These are phyloP conservation scores for Oreotrochilus melanogaster DNA, from an alignment of 2,113 vertebrate genomes.

Conservation along the genomic window DNA sequence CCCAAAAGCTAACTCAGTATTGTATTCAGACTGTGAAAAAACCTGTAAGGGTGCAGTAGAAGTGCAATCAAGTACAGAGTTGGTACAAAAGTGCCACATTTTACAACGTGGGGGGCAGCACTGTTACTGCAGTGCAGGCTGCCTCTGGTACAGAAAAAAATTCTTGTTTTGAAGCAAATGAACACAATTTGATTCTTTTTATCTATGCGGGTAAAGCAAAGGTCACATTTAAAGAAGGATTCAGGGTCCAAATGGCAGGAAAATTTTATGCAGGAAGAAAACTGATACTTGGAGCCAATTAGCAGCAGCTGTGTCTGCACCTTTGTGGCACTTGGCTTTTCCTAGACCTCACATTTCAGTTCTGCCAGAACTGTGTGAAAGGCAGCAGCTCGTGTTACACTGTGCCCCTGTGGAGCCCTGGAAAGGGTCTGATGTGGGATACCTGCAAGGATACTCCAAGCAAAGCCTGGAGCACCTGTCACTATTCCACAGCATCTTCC, in stretches of 20 bases:
- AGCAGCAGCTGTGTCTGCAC: neutral
- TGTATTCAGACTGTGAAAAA: neutral
- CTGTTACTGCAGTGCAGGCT: neutral
- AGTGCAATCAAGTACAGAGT: neutral
- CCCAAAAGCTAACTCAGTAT: neutral
- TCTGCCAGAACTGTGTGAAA: neutral
- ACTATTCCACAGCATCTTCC: neutral
- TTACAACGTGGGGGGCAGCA: neutral
- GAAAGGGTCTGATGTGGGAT: neutral
- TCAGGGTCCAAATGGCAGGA: neutral
- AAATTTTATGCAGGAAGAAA: neutral
- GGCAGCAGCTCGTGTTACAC: neutral
- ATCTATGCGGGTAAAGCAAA: neutral
- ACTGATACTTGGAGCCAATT: accelerated
- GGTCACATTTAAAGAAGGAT: neutral
- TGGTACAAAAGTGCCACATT: neutral
- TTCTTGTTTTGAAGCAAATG: neutral
- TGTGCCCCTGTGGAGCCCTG: accelerated
- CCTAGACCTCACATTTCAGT: neutral
- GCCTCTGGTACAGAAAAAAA: neutral
- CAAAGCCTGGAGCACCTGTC: too few relatives aligned
- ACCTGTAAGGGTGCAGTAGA: neutral
- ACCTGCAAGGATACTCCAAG: accelerated
- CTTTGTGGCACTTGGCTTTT: neutral
- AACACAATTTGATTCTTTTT: neutral